Percentiles rank a stretch among this genome's conserved stretches.
phyloP scores from a whole-genome alignment of 2,888 invertebrate species.

The Microplitis manilae region DNA sequence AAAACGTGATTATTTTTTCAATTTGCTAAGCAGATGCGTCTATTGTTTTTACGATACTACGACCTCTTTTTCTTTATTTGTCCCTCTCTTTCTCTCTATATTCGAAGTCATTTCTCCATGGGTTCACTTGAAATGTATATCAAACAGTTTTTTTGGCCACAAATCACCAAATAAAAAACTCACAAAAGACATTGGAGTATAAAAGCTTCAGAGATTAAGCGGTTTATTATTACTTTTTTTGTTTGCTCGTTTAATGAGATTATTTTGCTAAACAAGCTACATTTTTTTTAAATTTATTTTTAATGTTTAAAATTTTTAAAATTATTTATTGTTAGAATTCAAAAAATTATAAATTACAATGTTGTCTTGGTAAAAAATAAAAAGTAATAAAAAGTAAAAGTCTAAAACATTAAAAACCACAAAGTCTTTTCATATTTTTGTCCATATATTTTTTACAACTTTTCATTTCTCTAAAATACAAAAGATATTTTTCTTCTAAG shows the following conservation, averaged over 20 bases:
- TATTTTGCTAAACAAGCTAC: background rate
- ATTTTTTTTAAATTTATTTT: background rate
- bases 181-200: background rate
- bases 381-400: too few relatives aligned
- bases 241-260: background rate
- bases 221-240: background rate
- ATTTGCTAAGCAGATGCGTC: conserved; percentile 66
- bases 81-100: background rate
- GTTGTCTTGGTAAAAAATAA: too few relatives aligned
- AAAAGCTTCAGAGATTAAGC: background rate
- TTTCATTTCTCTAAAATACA: background rate
- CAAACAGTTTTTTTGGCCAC: background rate
- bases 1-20: conserved; percentile 68
- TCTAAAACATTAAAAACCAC: background rate
- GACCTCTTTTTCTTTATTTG: background rate
- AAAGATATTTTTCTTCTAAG: background rate
- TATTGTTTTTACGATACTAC: conserved; percentile 52
- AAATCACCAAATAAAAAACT: background rate
- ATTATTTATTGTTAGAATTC: background rate
- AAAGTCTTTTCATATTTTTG: background rate
- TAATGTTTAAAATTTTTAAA: background rate
- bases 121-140: background rate
- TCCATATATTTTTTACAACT: background rate
- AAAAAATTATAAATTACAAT: too few relatives aligned
- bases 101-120: background rate